These are phyloP conservation scores for Oeneis ivallda DNA, from an alignment of 2,888 invertebrate species.

Conservation along the genomic window DNA sequence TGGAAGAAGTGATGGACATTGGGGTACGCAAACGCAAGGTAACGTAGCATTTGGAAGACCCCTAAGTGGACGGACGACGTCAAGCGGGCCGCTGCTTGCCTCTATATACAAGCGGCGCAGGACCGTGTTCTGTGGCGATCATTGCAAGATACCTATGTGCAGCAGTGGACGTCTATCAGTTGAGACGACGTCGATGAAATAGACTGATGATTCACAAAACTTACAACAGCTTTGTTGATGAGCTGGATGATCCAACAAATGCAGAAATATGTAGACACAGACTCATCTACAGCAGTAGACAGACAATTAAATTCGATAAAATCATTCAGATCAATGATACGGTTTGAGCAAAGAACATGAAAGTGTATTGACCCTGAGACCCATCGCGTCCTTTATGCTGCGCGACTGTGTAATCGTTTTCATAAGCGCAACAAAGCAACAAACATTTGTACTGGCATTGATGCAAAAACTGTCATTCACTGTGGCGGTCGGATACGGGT, in stretches of 20 bases:
- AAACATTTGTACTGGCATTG: slow-evolving; percentile 52
- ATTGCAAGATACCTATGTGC: too few species aligned
- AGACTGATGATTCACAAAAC: neutral
- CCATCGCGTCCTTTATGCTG: slow-evolving; percentile 66
- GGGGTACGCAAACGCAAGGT: too few species aligned
- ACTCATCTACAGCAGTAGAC: too few species aligned
- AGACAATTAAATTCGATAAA: neutral
- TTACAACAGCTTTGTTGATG: neutral
- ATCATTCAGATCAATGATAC: slow-evolving; percentile 17
- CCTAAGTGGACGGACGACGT: too few species aligned
- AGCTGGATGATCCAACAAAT: neutral
- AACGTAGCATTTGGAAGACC: too few species aligned
- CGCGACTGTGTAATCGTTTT: slow-evolving; percentile 68
- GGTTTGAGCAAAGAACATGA: slow-evolving; percentile 12
- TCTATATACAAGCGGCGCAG: too few species aligned
- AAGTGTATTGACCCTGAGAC: slow-evolving; percentile 38
- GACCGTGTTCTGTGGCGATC: too few species aligned
- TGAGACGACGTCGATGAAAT: neutral
- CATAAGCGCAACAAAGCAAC: slow-evolving; percentile 68
- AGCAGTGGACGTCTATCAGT: too few species aligned
- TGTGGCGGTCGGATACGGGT: slow-evolving; percentile 71
- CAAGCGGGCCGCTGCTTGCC: too few species aligned
- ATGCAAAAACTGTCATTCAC: slow-evolving; percentile 63
- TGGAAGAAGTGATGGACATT: too few species aligned
- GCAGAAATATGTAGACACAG: neutral